phyloP scores from a whole-genome alignment of 2,797 vertebrate species.

The Mormyrops attenuatus region DNA sequence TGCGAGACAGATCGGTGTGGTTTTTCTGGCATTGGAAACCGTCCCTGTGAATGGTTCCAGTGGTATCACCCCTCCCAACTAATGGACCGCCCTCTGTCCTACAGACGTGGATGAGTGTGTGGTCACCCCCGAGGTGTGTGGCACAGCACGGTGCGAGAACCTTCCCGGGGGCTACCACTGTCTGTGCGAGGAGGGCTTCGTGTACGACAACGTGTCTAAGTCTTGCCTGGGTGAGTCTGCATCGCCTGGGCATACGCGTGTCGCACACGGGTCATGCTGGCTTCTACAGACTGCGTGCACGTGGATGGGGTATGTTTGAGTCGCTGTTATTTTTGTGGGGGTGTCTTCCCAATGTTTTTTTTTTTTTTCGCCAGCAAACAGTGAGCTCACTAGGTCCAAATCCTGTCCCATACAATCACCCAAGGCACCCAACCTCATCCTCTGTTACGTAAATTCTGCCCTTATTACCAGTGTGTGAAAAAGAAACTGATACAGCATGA shows the following conservation, averaged over 20 bases:
- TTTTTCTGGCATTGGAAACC: neutral
- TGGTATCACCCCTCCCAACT: neutral
- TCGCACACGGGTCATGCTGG: neutral
- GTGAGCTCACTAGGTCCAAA: neutral
- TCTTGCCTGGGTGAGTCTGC: constrained; percentile 74
- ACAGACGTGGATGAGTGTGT: constrained; percentile 84
- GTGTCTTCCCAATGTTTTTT: neutral
- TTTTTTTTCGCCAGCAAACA: neutral
- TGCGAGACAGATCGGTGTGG: neutral
- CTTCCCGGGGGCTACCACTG: constrained; percentile 74
- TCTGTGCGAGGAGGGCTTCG: constrained; percentile 74
- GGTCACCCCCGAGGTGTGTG: constrained; percentile 65
- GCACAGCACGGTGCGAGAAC: constrained; percentile 78
- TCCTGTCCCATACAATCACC: neutral
- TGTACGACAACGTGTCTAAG: constrained; percentile 69
- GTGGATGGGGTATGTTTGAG: neutral
- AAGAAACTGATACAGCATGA: neutral
- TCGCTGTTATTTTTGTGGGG: neutral
- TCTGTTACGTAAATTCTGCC: neutral
- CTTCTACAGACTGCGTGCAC: neutral
- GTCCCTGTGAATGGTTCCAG: neutral
- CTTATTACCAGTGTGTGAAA: neutral
- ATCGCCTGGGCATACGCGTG: neutral
- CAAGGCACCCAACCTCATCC: neutral
- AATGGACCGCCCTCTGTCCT: constrained; percentile 35